phyloP scores from a whole-genome alignment of 2,797 vertebrate species.

The Florisuga fusca region DNA sequence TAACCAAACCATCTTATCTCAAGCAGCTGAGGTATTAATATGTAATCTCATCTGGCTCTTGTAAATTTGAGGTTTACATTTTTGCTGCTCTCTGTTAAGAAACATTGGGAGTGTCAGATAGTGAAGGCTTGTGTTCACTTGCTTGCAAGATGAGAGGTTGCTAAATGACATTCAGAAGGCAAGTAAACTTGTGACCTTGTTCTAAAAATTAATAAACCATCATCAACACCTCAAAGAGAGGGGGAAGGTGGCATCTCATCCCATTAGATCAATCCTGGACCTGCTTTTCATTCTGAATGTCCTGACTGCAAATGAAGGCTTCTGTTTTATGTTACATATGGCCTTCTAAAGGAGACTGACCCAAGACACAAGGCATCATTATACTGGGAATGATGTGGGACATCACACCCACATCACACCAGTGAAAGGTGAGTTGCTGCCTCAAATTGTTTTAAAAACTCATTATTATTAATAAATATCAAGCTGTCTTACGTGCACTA shows the following conservation, averaged over 20 bases:
- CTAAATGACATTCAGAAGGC: conserved; percentile 11
- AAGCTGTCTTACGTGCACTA: not conserved
- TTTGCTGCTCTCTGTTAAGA: not conserved
- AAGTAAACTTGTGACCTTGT: conserved; percentile 37
- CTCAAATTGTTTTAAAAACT: conserved; percentile 48
- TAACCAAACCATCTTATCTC: not conserved
- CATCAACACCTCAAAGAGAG: not conserved
- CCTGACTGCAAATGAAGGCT: not conserved
- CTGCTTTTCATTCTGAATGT: conserved; percentile 27
- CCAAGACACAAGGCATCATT: not conserved
- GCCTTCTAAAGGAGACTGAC: not conserved
- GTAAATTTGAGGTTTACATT: not conserved
- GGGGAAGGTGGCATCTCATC: not conserved
- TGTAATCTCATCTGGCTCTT: not conserved
- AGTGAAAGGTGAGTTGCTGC: conserved; percentile 49
- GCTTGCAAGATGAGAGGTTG: fast-evolving
- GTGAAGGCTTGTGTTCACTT: conserved; percentile 10
- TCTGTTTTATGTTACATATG: not conserved
- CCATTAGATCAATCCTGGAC: conserved; percentile 10
- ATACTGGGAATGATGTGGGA: conserved; percentile 3
- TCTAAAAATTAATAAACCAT: conserved; percentile 46
- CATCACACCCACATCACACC: not conserved
- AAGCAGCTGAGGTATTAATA: not conserved
- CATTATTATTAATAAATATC: conserved; percentile 54
- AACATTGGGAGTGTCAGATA: not conserved